Base-by-base conservation (phyloP, 2,888 invertebrate species). In the Archips xylosteana region DNA sequence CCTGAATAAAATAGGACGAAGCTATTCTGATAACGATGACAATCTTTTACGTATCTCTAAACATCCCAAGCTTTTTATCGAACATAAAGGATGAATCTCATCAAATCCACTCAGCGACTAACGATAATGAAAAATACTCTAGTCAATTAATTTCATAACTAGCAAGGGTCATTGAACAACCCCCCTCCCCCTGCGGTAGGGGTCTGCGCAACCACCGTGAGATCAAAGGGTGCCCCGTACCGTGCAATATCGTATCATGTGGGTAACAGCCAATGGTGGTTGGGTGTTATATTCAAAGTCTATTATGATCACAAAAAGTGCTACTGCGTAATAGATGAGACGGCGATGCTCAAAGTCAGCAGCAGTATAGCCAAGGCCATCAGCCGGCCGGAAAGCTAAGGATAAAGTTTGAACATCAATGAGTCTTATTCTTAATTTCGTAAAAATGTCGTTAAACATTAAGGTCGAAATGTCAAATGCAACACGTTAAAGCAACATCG, bases 171-270 rank as follows among this genome's bases (percentile, higher is more conserved):
- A 61, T 71, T 54, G 61, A 42, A 36, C 61, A 66, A 12, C 60
- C 60, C 36, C 63, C 63, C 12, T 15, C 71, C 39, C 13, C 32
- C 49, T 6, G 34, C 32, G 2, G n/a, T 12, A 36, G 51, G 39
- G 23, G 5, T n/a, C 39, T 34, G 32, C 42, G 72, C 72, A 57
- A 66, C 67, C 72, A 72, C 54, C 72, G 66, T 66, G 67, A 67
- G 72, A 72, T 72, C 72, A 72, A 72, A 72, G 72, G 32, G 61
- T 32, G 32, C 9, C 39, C 42, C 23, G 71, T 47, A 39, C 57
- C 34, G 61, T 23, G 34, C 23, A 32, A 54, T 23, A 39, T 60
- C 65, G 71, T 60, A 36, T 63, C 63, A 70, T 36, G 32, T 45
- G 60, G 36, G 47, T 39, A 61, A 3, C 12, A 2, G 42, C 42